Evolutionary conservation across 2,888 invertebrate species (phyloP).

Genomic region (Drosophila meridionalis): DNA sequence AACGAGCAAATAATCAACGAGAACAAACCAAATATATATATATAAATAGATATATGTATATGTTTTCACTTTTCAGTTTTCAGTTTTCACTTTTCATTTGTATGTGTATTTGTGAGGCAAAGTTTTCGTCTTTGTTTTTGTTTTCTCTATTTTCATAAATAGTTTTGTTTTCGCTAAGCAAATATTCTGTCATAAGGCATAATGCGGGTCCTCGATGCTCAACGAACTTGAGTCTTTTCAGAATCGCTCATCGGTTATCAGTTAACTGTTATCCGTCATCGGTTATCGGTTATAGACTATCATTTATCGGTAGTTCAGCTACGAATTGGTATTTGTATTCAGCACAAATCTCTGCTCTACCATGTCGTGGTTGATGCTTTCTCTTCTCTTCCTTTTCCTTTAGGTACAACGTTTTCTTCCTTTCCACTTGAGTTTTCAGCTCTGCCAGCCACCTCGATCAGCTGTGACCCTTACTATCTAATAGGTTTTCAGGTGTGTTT

Average conservation of each 20-base stretch:
- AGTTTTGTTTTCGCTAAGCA: slow-evolving; percentile 41
- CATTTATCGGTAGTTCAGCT: slow-evolving; percentile 18
- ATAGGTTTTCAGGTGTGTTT: slow-evolving; percentile 51
- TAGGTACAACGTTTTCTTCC: slow-evolving; percentile 66
- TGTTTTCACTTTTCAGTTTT: slow-evolving; percentile 4
- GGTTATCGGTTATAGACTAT: slow-evolving; percentile 7
- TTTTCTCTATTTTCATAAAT: slow-evolving; percentile 29
- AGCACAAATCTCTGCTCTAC: slow-evolving; percentile 20
- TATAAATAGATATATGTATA: slow-evolving; percentile 8
- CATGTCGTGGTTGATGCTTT: slow-evolving; percentile 51
- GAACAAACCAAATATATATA: slow-evolving; percentile 50
- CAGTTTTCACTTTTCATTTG: background rate
- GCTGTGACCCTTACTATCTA: slow-evolving; percentile 30
- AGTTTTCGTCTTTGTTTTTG: slow-evolving; percentile 14
- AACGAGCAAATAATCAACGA: slow-evolving; percentile 45
- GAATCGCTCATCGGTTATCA: slow-evolving; percentile 16
- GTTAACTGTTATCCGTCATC: slow-evolving; percentile 2
- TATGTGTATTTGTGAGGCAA: slow-evolving; percentile 17
- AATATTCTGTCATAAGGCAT: slow-evolving; percentile 54
- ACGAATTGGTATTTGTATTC: background rate
- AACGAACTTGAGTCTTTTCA: slow-evolving; percentile 50
- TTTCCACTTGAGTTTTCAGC: slow-evolving; percentile 35
- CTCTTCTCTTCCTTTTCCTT: slow-evolving; percentile 17
- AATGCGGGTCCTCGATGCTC: slow-evolving; percentile 42
- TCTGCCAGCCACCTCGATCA: slow-evolving; percentile 17